phyloP scores from a whole-genome alignment of 2,888 invertebrate species.

The Dicroscelio sp. region DNA sequence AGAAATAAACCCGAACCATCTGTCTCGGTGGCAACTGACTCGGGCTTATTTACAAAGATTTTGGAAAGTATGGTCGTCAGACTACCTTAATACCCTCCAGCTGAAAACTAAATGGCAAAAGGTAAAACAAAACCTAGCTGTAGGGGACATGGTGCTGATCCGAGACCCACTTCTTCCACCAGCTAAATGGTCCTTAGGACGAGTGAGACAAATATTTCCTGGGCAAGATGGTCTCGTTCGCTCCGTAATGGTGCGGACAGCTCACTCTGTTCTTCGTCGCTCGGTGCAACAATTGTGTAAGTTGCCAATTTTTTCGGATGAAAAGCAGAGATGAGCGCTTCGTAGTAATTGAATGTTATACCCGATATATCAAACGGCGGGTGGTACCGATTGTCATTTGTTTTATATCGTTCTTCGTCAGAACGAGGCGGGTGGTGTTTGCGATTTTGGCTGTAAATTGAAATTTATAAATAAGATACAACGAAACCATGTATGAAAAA shows the following conservation, averaged over 20 bases:
- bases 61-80: constrained; percentile 81
- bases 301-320: too few species aligned
- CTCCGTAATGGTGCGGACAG: background rate
- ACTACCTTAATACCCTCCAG: constrained; percentile 83
- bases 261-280: constrained; percentile 12
- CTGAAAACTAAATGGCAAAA: constrained; percentile 78
- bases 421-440: too few species aligned
- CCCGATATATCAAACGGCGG: too few species aligned
- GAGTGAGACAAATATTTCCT: background rate
- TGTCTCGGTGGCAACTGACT: constrained; percentile 80
- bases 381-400: too few species aligned
- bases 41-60: constrained; percentile 75
- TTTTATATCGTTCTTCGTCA: too few species aligned
- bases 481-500: too few species aligned
- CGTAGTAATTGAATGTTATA: too few species aligned
- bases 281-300: too few species aligned
- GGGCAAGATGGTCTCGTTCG: background rate
- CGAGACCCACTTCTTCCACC: constrained; percentile 13
- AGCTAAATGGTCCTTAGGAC: background rate
- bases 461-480: too few species aligned
- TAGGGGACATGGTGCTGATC: background rate
- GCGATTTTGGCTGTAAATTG: too few species aligned
- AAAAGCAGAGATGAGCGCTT: too few species aligned
- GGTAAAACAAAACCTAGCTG: background rate
- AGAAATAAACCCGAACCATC: constrained; percentile 53